phyloP scores from a whole-genome alignment of 64 coral and sea anemone genomes.

The Platygyra sinensis region DNA sequence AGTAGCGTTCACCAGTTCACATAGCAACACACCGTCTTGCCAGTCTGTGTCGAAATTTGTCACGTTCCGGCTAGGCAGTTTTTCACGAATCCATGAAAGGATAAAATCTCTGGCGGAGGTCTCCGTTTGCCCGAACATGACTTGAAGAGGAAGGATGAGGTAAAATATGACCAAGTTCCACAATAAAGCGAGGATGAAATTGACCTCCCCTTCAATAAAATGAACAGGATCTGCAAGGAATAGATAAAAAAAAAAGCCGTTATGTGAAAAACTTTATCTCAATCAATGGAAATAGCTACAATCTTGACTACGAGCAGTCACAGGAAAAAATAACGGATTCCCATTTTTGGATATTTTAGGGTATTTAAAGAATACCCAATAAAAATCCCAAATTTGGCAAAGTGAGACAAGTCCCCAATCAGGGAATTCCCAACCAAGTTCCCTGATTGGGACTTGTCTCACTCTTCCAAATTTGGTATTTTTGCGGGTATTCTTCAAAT shows the following conservation, averaged over 20 bases:
- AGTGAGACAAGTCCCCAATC: no score
- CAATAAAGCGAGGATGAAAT: conserved; percentile 61
- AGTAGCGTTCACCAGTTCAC: conserved; percentile 89
- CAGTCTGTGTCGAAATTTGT: conserved; percentile 91
- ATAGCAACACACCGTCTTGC: conserved; percentile 85
- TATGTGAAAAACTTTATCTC: no score
- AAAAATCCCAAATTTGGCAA: no score
- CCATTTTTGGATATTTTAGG: no score
- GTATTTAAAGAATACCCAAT: no score
- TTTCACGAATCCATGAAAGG: conserved; percentile 80
- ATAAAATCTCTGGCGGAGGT: conserved; percentile 81
- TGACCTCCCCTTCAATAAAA: conserved; percentile 55
- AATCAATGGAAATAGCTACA: no score
- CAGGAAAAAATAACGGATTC: no score
- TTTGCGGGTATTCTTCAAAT: no score
- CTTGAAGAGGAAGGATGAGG: conserved; percentile 64
- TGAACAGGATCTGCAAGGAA: conserved; percentile 57
- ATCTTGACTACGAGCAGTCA: no score
- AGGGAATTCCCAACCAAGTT: no score
- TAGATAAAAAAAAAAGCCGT: not conserved
- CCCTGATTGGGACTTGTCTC: no score
- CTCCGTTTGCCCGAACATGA: conserved; percentile 76
- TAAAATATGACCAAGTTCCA: conserved; percentile 77
- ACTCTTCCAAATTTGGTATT: no score
- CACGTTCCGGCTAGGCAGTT: conserved; percentile 78